A percentile compares a stretch with the other conserved stretches of the same genome.
Evolutionary conservation across 2,113 vertebrate species (phyloP).

Genomic region (Lamprotornis superbus): DNA sequence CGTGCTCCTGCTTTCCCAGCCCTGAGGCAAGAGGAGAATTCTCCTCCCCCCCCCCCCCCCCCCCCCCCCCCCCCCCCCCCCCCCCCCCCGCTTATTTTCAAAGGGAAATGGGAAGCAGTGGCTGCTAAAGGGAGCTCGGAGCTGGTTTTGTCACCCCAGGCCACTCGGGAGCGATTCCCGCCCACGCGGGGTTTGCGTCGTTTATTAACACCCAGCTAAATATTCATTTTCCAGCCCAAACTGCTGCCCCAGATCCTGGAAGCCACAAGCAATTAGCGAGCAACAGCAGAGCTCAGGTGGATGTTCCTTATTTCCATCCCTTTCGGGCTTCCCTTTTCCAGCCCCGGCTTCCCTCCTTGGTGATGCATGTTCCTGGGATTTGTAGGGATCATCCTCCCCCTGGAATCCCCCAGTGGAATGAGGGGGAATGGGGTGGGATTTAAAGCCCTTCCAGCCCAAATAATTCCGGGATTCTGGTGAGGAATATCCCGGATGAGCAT

Average conservation of each 20-base stretch:
- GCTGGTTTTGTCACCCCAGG: neutral
- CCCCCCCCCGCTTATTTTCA: neutral
- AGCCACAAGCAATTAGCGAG: neutral
- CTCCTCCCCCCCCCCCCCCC: rapidly evolving
- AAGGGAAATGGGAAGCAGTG: neutral
- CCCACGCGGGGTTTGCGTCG: neutral
- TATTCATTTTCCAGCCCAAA: slow-evolving; percentile 5
- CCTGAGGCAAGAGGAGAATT: neutral
- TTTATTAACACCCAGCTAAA: neutral
- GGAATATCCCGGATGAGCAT: neutral
- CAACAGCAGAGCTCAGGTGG: neutral
- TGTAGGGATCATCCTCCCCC: too few species aligned
- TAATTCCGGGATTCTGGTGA: neutral
- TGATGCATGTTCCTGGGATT: neutral
- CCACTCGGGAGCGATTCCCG: neutral
- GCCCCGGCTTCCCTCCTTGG: neutral
- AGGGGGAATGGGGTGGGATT: neutral
- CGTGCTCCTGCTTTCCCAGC: neutral
- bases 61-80: rapidly evolving
- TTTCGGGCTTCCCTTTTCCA: neutral
- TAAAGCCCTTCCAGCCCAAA: neutral
- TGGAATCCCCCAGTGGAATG: neutral
- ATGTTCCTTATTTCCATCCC: neutral
- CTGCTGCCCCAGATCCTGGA: neutral
- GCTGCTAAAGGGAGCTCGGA: neutral